Percentiles rank a stretch among this genome's conserved stretches.
These are phyloP conservation scores for Motacilla tschutschensis DNA, from an alignment of 2,113 vertebrate species.

Conservation along the genomic window DNA sequence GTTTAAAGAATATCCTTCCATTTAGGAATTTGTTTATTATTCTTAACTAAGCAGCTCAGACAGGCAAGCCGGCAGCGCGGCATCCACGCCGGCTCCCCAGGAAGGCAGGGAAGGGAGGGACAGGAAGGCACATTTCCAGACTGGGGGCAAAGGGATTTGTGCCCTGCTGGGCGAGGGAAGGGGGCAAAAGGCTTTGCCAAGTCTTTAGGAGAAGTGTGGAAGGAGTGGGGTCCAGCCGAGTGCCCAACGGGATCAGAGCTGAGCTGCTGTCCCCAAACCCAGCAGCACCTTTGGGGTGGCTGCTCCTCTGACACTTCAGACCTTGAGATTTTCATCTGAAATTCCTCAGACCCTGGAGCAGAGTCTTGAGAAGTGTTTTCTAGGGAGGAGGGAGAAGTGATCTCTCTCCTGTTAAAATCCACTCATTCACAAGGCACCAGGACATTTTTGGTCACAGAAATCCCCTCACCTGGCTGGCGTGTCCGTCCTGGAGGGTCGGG, in stretches of 20 bases:
- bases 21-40: slow-evolving; percentile 80
- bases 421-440: neutral
- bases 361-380: neutral
- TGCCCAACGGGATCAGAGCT: neutral
- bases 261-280: neutral
- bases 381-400: neutral
- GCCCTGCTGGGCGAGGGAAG: neutral
- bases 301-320: neutral
- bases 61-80: slow-evolving; percentile 58
- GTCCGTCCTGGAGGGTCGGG: neutral
- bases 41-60: slow-evolving; percentile 74
- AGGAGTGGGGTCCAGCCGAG: neutral
- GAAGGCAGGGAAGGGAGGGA: slow-evolving; percentile 35
- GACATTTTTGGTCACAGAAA: neutral
- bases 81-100: slow-evolving; percentile 40
- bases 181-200: neutral
- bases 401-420: neutral
- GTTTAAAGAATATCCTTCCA: slow-evolving; percentile 76
- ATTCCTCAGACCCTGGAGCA: neutral
- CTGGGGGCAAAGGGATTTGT: slow-evolving; percentile 19
- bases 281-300: neutral
- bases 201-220: neutral
- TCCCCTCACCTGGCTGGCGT: neutral
- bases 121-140: slow-evolving; percentile 58
- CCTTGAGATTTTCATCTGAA: neutral